Evolutionary conservation across 2,888 invertebrate species (phyloP).

Genomic region (Suillia variegata): DNA sequence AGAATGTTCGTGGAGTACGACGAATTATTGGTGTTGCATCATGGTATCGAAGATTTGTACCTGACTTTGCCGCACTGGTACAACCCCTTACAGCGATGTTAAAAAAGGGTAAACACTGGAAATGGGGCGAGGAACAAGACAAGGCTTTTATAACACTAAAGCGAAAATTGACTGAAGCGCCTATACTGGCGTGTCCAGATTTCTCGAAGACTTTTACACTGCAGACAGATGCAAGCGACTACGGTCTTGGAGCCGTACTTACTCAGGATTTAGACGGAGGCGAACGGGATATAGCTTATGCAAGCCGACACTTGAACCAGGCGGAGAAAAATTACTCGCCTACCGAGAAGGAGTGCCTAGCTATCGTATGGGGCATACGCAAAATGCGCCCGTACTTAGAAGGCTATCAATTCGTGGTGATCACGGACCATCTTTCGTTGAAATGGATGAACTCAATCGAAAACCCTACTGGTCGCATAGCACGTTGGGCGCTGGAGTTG

Average conservation of each 20-base stretch:
- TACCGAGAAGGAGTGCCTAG: neutral
- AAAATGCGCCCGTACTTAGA: constrained; percentile 1
- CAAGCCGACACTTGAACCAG: neutral
- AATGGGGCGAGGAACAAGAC: neutral
- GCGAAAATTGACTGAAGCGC: neutral
- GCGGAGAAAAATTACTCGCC: too few species aligned
- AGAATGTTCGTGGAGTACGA: neutral
- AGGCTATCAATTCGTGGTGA: neutral
- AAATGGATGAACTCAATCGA: constrained; percentile 9
- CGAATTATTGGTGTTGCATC: neutral
- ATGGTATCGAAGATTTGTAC: too few species aligned
- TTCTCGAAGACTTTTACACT: neutral
- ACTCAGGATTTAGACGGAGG: neutral
- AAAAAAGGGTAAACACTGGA: too few species aligned
- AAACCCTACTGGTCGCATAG: constrained; percentile 13
- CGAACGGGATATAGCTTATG: neutral
- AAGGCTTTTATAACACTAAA: neutral
- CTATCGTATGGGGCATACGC: too few species aligned
- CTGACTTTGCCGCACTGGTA: neutral
- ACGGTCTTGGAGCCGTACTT: neutral
- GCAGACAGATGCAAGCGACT: neutral
- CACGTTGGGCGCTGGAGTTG: constrained; percentile 11
- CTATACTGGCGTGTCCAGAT: neutral
- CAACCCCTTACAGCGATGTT: constrained; percentile 12
- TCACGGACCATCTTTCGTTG: neutral